Evolutionary conservation across 2,888 invertebrate species (phyloP).

Genomic region (Drosophila silvestris): DNA sequence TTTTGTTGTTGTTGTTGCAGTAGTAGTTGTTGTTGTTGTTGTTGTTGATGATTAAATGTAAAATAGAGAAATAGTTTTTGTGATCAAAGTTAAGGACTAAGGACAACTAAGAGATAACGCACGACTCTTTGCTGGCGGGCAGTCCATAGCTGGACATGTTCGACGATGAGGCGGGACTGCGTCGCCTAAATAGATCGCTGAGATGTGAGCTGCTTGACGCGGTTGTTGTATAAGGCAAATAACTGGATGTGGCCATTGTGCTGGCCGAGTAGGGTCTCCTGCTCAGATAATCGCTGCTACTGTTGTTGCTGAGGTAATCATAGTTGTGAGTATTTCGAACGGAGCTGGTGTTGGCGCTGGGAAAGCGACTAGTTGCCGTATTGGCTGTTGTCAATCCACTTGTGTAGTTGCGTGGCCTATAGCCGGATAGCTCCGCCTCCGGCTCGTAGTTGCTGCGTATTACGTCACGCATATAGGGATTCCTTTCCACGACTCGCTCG

Average conservation of each 20-base stretch:
- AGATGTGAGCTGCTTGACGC: conserved; percentile 68
- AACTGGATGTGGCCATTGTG: conserved; percentile 26
- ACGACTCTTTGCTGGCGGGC: conserved; percentile 83
- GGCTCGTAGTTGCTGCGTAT: conserved; percentile 63
- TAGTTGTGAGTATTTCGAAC: conserved; percentile 42
- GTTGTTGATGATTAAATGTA: conserved; percentile 46
- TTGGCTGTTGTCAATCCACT: conserved; percentile 32
- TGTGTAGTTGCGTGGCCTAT: conserved; percentile 75
- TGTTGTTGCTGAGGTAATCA: conserved; percentile 60
- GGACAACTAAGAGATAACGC: conserved; percentile 81
- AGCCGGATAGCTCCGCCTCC: conserved; percentile 71
- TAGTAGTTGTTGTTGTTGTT: conserved; percentile 6
- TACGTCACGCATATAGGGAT: conserved; percentile 84
- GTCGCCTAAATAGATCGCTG: conserved; percentile 80
- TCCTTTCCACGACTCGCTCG: conserved; percentile 84
- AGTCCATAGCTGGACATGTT: conserved; percentile 55
- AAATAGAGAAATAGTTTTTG: conserved; percentile 63
- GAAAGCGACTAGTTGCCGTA: conserved; percentile 70
- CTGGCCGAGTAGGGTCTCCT: conserved; percentile 49
- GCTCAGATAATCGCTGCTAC: conserved; percentile 45
- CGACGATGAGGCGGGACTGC: conserved; percentile 73
- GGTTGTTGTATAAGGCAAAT: conserved; percentile 48
- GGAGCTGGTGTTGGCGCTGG: conserved; percentile 62
- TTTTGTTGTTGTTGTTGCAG: conserved; percentile 15
- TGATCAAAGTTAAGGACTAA: conserved; percentile 38